Evolutionary conservation across 2,888 invertebrate species (phyloP), one percentile per base, ranked within the genome.

Genomic region (Thymelicus acteon): DNA sequence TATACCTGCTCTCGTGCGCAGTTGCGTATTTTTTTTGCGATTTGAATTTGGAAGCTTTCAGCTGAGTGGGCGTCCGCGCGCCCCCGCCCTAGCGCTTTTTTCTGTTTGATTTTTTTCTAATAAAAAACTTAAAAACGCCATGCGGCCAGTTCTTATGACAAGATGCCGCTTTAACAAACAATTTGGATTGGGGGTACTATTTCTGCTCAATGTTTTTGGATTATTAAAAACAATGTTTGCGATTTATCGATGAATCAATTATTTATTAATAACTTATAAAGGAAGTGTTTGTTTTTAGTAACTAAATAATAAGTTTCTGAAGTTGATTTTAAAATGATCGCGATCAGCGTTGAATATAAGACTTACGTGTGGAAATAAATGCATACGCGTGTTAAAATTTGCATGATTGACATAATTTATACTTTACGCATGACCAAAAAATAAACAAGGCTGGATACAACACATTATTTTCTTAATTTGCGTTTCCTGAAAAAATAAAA

Each of bases 11-110:
- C 86, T 87, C 85, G 87, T 75, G 85, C 81, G 85, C 88, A 84
- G 83, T 89, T 87, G 91, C 89, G 86, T 85, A 89, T 92, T 90
- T 92, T 87, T 92, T 93, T 91, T 86, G 92, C 91, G 86, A 88
- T 90, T 89, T 83, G 87, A 92, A 90, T 92, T 92, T 91, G 90
- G 92, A 90, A 91, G 92, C 91, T 93, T 92, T 92, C 91, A 91
- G 92, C 89, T 86, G 89, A 88, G 89, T 90, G 90, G 88, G 86
- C 86, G 85, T 83, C 80, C 77, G 84, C 81, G 83, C 85, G 87
- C 89, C 90, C 90, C 89, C 87, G 89, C 91, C 92, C 92, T 89
- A 83, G 85, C 74, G 72, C 74, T 79, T 82, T 44, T 82, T 79
- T 83, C 82, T 82, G 79, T 69, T 54, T 60, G 52, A 73, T 74